Conservation (phyloP, 2,888 invertebrate genomes). For the Archips xylosteana region DNA sequence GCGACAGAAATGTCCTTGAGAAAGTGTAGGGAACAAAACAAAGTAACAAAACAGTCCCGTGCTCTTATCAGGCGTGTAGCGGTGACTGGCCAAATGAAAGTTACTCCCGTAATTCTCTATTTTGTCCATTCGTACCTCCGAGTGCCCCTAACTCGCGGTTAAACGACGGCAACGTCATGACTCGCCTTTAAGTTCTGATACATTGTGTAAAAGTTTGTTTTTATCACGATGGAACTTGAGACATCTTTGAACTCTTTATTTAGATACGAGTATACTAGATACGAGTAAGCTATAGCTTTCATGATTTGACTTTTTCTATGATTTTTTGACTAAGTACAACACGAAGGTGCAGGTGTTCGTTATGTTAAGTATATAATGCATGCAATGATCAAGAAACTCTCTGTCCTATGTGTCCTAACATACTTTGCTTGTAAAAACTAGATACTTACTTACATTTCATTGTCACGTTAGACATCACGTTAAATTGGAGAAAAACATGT, state of each 20-base stretch:
- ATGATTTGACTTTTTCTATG: too few species aligned
- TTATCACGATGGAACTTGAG: constrained; percentile 13
- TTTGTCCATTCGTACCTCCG: constrained; percentile 45
- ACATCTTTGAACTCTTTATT: background rate
- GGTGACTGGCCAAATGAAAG: constrained; percentile 56
- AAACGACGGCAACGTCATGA: constrained; percentile 34
- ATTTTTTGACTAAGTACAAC: too few species aligned
- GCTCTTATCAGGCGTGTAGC: constrained; percentile 43
- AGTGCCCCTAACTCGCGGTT: constrained; percentile 45
- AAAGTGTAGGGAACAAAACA: constrained; percentile 41
- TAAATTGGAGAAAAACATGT: constrained; percentile 6
- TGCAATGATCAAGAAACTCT: too few species aligned
- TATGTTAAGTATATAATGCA: background rate
- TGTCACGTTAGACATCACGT: background rate
- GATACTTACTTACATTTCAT: background rate
- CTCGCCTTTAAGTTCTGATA: constrained; percentile 36
- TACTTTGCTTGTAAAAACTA: background rate
- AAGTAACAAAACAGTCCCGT: constrained; percentile 43
- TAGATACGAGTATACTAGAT: too few species aligned
- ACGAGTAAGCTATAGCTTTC: too few species aligned
- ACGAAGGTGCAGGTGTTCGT: too few species aligned
- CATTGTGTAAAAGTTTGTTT: constrained; percentile 26
- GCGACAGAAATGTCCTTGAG: constrained; percentile 10
- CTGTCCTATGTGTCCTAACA: too few species aligned
- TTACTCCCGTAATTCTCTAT: constrained; percentile 61